phyloP scores from a whole-genome alignment of 1,140 invertebrate species.

The Nilaparvata lugens region DNA sequence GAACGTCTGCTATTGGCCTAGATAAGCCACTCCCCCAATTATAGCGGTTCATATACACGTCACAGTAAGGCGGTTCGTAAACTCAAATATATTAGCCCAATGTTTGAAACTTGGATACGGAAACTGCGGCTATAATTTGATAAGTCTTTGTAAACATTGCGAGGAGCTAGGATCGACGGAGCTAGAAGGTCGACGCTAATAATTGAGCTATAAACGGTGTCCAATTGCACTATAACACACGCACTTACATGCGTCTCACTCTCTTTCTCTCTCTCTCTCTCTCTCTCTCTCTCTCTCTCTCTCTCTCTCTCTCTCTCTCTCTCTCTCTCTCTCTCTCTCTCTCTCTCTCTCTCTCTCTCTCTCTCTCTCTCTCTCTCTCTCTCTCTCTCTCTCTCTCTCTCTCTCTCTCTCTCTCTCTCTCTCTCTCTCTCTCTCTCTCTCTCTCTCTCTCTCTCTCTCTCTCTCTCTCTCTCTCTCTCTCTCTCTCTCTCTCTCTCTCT shows the following conservation, averaged over 20 bases:
- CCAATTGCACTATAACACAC: no score
- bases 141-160: no score
- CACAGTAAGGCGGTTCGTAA: no score
- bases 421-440: not conserved
- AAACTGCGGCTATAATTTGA: no score
- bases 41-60: no score
- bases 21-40: no score
- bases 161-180: no score
- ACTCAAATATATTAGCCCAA: no score
- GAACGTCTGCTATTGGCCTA: no score
- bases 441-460: not conserved
- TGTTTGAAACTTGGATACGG: no score
- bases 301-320: slow-evolving; percentile 9
- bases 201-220: no score
- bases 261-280: slow-evolving; percentile 6
- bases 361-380: slow-evolving; percentile 6
- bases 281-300: slow-evolving; percentile 2
- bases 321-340: not conserved
- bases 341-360: slow-evolving; percentile 12
- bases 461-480: not conserved
- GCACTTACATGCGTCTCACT: not conserved
- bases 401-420: slow-evolving; percentile 9
- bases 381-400: not conserved
- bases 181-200: no score
- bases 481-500: not conserved